A percentile compares a stretch with the other conserved stretches of the same genome.
Conservation (phyloP, 2,113 vertebrate genomes). For the Microtus montanus region DNA sequence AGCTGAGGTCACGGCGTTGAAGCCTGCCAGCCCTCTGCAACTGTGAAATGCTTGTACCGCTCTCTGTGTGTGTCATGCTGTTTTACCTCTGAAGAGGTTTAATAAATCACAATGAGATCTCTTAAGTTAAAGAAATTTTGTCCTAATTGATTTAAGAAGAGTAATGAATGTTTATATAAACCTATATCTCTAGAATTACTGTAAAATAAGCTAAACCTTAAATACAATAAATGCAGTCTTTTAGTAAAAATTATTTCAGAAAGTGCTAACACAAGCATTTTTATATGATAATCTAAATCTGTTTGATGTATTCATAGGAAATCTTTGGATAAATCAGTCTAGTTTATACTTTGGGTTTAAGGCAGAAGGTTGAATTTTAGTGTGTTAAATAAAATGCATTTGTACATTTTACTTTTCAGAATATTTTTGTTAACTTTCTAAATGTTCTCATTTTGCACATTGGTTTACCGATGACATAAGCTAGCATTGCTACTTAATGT, state of each 20-base stretch:
- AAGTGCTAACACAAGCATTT: slow-evolving; percentile 38
- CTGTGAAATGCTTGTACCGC: not conserved
- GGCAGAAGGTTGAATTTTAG: not conserved
- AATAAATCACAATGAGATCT: slow-evolving; percentile 20
- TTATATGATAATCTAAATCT: slow-evolving; percentile 28
- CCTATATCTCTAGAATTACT: slow-evolving; percentile 34
- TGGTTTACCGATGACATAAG: slow-evolving; percentile 7
- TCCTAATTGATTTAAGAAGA: slow-evolving; percentile 37
- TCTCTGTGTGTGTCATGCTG: slow-evolving; percentile 7
- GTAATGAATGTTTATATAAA: slow-evolving; percentile 22
- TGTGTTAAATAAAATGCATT: slow-evolving; percentile 19
- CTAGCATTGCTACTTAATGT: slow-evolving; percentile 15
- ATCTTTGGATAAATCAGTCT: slow-evolving; percentile 20
- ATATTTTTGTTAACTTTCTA: slow-evolving; percentile 41
- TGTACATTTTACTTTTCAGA: slow-evolving; percentile 48
- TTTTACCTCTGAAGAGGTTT: not conserved
- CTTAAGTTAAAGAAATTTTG: slow-evolving; percentile 32
- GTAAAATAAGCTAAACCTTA: slow-evolving; percentile 49
- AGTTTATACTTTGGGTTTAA: slow-evolving; percentile 36
- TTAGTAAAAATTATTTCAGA: slow-evolving; percentile 50
- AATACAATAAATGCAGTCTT: slow-evolving; percentile 17
- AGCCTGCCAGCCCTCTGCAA: not conserved
- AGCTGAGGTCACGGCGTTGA: not conserved
- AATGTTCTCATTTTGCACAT: not conserved
- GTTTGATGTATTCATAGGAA: not conserved